Base-by-base conservation (phyloP, 2,888 invertebrate species). In the Nomada goodeniana region DNA sequence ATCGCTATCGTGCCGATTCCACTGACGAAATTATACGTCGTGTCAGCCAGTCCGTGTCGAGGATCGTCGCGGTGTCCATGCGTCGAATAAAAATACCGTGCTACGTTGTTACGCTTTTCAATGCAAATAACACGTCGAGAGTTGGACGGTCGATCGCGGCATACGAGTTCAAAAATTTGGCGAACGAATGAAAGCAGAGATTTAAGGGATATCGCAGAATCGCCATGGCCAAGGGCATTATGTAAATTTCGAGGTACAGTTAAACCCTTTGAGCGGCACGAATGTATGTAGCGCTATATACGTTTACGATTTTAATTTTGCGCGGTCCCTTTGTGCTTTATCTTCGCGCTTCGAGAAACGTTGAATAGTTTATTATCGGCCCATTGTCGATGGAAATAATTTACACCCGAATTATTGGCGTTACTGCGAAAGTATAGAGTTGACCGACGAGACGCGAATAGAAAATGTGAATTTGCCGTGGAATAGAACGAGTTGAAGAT, bases 1-100 rank as follows among this genome's bases (percentile, higher is more conserved):
- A 84, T 86, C 76, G 60, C 73, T 86, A 86, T 84, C 83, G 61
- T 20, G n/a, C 53, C 77, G 86, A 73, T 77, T 80, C 53, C 80
- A 80, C 80, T 68, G 74, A 74, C 68, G 64, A 80, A 85, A 86
- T 84, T 87, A 79, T 55, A 84, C 42, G 71, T 60, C 74, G 29
- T 29, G 9, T n/a, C 60, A 13, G 13, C 26, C 36, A 50, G 57
- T 20, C 23, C 52, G 55, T 13, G 52, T 29, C 63, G 23, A 70
- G 36, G 36, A 36, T 36, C 36, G 70, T 50, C 55, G 36, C 53
- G 44, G 23, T 13, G 36, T 23, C 29, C 52, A 13, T 18, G 23
- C 52, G 4, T 11, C 53, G 10, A 20, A n/a, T n/a, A 42, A 68
- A 67, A 42, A n/a, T 44, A 13, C 15, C 20, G 13, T n/a, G 26